These are phyloP conservation scores for Nephrocerus scutellatus DNA, from an alignment of 2,888 invertebrate genomes.

Conservation along the genomic window DNA sequence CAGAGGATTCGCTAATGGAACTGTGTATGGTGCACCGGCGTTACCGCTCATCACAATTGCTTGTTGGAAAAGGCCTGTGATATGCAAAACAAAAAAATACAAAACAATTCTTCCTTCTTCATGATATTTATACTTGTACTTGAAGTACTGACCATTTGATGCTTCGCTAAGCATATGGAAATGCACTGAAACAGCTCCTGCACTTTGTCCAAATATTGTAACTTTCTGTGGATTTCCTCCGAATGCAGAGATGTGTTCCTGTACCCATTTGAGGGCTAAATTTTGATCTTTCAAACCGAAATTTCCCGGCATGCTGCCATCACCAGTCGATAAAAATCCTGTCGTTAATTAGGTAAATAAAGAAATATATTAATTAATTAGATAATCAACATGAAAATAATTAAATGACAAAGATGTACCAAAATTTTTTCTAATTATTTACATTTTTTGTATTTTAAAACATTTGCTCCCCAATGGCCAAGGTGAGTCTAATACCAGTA, in stretches of 20 bases:
- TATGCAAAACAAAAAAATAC: constrained; percentile 7
- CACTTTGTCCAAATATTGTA: constrained; percentile 49
- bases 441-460: too few relatives aligned
- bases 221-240: constrained; percentile 45
- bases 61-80: constrained; percentile 42
- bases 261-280: constrained; percentile 47
- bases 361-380: too few relatives aligned
- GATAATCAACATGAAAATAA: too few relatives aligned
- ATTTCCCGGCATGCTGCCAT: constrained; percentile 47
- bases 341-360: too few relatives aligned
- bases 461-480: too few relatives aligned
- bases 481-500: too few relatives aligned
- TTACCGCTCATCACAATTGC: constrained; percentile 48
- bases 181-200: constrained; percentile 46
- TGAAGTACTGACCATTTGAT: constrained; percentile 36
- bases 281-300: constrained; percentile 49
- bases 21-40: constrained; percentile 34
- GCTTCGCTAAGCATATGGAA: constrained; percentile 46
- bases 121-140: constrained; percentile 17
- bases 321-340: constrained; percentile 47
- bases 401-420: too few relatives aligned
- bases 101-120: not conserved
- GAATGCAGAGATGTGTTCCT: constrained; percentile 44
- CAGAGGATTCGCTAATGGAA: constrained; percentile 25
- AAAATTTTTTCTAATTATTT: too few relatives aligned